Conservation (phyloP, 2,888 invertebrate genomes). For the Trissolcus brochymenae region DNA sequence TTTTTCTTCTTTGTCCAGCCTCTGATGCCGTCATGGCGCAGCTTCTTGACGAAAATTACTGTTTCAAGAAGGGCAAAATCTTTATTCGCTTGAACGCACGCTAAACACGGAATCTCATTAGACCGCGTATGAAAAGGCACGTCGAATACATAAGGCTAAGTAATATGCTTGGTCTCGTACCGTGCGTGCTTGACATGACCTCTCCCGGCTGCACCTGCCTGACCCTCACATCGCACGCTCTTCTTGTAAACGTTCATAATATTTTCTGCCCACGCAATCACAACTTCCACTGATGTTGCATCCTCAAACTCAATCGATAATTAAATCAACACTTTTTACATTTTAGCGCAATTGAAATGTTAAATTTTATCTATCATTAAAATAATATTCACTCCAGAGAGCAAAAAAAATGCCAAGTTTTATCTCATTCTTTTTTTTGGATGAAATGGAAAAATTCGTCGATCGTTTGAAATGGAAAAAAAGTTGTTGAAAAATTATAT, state of each 20-base stretch:
- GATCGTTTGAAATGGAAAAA: conserved; percentile 5
- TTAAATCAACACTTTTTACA: conserved; percentile 21
- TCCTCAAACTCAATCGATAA: conserved; percentile 18
- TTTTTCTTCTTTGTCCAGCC: not conserved
- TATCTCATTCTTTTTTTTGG: no score
- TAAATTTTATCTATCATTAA: conserved; percentile 12
- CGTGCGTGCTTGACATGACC: conserved; percentile 65
- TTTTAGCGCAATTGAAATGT: not conserved
- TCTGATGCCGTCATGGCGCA: not conserved
- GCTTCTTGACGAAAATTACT: conserved; percentile 2
- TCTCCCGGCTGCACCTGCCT: conserved; percentile 71
- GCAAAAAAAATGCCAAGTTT: no score
- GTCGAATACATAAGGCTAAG: conserved; percentile 37
- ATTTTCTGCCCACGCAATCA: conserved; percentile 65
- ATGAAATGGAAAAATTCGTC: no score
- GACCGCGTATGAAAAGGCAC: conserved; percentile 52
- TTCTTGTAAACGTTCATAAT: conserved; percentile 58
- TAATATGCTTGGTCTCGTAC: conserved; percentile 40
- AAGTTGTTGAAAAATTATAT: no score
- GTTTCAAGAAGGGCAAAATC: conserved; percentile 20
- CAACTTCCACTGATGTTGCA: conserved; percentile 65
- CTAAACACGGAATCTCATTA: conserved; percentile 66
- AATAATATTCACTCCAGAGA: no score
- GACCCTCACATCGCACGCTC: conserved; percentile 67
- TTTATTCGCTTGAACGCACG: conserved; percentile 42